phyloP scores from a whole-genome alignment of 2,113 vertebrate species.

The Perognathus longimembris region DNA sequence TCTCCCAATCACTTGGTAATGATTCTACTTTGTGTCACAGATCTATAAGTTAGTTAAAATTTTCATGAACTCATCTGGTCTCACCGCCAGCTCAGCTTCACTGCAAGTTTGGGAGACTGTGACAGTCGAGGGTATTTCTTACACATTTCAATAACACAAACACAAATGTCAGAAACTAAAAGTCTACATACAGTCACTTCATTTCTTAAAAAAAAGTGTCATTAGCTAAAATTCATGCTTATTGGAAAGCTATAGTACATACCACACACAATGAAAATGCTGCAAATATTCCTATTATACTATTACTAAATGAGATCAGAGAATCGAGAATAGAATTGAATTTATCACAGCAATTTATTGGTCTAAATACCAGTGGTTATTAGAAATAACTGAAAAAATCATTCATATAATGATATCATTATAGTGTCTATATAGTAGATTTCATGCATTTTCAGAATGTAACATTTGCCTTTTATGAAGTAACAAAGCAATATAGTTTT shows the following conservation, averaged over 20 bases:
- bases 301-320: neutral
- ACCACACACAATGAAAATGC: neutral
- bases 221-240: neutral
- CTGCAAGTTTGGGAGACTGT: neutral
- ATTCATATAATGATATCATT: neutral
- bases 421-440: neutral
- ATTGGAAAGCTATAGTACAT: neutral
- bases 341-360: no score
- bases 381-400: no score
- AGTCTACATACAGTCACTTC: neutral
- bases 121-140: neutral
- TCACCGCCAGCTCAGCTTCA: neutral
- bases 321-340: neutral
- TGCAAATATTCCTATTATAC: neutral
- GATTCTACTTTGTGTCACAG: constrained; percentile 23
- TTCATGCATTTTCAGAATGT: neutral
- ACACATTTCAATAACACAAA: neutral
- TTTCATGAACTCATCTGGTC: constrained; percentile 37
- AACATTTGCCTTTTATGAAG: no score
- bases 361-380: no score
- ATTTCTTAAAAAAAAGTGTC: neutral
- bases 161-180: neutral
- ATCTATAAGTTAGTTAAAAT: constrained; percentile 17
- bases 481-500: no score
- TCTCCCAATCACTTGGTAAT: neutral